phyloP scores from a whole-genome alignment of 2,113 vertebrate species.

The Bombycilla garrulus region DNA sequence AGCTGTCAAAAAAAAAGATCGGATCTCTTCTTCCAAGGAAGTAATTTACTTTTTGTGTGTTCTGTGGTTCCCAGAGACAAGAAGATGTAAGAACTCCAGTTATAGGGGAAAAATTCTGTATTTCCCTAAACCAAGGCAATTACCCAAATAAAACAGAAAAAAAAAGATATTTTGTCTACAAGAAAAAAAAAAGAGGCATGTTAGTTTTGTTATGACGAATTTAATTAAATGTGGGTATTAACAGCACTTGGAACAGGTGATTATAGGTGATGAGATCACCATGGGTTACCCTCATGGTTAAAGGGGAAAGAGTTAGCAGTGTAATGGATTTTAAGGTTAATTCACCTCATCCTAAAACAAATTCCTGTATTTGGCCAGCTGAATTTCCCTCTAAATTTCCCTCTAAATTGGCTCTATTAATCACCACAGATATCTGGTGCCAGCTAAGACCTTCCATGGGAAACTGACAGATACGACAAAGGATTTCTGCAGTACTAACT shows the following conservation, averaged over 20 bases:
- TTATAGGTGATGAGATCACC: neutral
- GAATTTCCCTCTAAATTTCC: neutral
- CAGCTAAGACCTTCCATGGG: neutral
- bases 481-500: neutral
- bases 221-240: neutral
- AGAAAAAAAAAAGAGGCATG: neutral
- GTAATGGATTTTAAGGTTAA: neutral
- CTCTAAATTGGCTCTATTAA: neutral
- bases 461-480: neutral
- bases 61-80: neutral
- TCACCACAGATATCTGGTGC: neutral
- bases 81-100: neutral
- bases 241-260: neutral
- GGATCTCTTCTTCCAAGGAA: neutral
- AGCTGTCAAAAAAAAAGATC: constrained; percentile 30
- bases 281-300: neutral
- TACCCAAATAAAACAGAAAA: neutral
- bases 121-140: neutral
- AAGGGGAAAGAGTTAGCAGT: neutral
- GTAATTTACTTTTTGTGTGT: neutral
- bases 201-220: neutral
- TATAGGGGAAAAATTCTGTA: neutral
- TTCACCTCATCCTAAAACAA: neutral
- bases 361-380: neutral
- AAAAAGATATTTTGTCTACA: neutral